Base-by-base conservation (phyloP, 2,797 vertebrate species). In the Tragopan temminckii region DNA sequence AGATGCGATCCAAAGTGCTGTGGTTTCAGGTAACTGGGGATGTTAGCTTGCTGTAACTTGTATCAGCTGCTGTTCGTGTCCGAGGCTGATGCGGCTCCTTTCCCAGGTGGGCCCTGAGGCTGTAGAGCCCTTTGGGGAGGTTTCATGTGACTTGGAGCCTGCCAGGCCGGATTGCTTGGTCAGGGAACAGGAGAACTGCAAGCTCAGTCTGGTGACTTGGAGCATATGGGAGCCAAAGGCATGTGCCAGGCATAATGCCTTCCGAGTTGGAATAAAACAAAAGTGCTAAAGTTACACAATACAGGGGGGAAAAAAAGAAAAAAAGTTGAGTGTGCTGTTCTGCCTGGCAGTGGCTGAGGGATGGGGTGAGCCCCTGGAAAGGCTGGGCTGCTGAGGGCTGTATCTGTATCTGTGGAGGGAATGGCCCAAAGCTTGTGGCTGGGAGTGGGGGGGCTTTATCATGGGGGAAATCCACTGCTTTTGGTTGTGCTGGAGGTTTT, bases 291-390 rank as follows among this genome's bases (percentile, higher is more conserved):
- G 43, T n/a, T 66, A 33, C 63, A 31, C 3, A 0, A 50, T 27
- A 50, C 25, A 25, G 27, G 36, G 67, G 50, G 20, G 29, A 2
- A 0, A 50, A n/a, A 24, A 45, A 64, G 50, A 0, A 52, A 29
- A 25, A 40, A 27, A 71, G 19, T n/a, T 0, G 0, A 40, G 78
- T 0, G 0, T 55, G 1, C 1, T 69, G 66, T 68, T 48, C 21
- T 3, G 76, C 0, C 50, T 67, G 4, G 0, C 1, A 2, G 53
- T 45, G 64, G 80, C 0, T 0, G 83, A 53, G 69, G 64, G 76
- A 48, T 50, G 66, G 72, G 24, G 38, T 68, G 78, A 40, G 0
- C 12, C 23, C n/a, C 31, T 15, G n/a, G 7, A 17, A 23, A 0
- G 2, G 23, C 46, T 36, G 59, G 25, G 29, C 36, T 33, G 31